Evolutionary conservation across 2,113 vertebrate genomes (phyloP).

Genomic region (human): GRCh38 chr17:27423501-27424000

Average conservation of each 20-base stretch:
- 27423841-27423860: accelerated
- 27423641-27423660: neutral
- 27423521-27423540: neutral
- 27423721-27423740: accelerated
- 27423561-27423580: accelerated
- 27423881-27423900: neutral
- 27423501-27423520: neutral
- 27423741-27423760: neutral
- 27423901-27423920: neutral
- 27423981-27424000: neutral
- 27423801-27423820: neutral
- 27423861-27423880: neutral
- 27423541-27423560: neutral
- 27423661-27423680: neutral
- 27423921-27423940: neutral
- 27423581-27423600: neutral
- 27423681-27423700: too few species aligned
- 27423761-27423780: neutral
- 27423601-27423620: neutral
- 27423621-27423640: accelerated
- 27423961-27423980: accelerated
- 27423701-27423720: neutral
- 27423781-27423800: neutral
- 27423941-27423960: neutral
- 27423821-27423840: neutral